These are phyloP conservation scores for Araneus ventricosus DNA, from an alignment of 1,140 invertebrate species.

Conservation along the genomic window DNA sequence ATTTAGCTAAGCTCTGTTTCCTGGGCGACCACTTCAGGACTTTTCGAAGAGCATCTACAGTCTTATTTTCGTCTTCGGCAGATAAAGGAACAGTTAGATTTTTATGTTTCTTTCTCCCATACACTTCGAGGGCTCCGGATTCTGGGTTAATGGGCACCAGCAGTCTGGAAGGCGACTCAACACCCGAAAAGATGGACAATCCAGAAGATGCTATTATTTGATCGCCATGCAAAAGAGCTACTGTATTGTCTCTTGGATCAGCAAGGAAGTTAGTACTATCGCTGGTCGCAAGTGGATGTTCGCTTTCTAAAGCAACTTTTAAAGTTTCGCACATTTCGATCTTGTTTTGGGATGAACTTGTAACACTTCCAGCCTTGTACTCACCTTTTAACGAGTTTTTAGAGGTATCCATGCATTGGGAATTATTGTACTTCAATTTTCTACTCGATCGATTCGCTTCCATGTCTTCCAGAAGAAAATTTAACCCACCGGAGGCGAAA, in stretches of 20 bases:
- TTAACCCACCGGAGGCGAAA: constrained; percentile 7
- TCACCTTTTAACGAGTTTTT: not conserved
- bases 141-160: not conserved
- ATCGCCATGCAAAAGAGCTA: constrained; percentile 16
- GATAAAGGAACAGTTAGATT: not conserved
- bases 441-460: not conserved
- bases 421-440: not conserved
- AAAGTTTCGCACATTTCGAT: not conserved
- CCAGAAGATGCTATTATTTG: not conserved
- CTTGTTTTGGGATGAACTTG: not conserved
- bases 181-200: not conserved
- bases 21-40: constrained; percentile 54
- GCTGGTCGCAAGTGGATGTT: not conserved
- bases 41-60: not conserved
- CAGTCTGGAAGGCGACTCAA: not conserved
- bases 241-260: not conserved
- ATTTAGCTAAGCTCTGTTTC: constrained; percentile 45
- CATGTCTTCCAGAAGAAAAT: constrained; percentile 51
- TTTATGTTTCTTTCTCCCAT: not conserved
- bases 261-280: not conserved
- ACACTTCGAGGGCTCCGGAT: not conserved
- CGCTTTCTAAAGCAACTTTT: not conserved
- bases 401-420: not conserved
- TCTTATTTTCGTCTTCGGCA: constrained; percentile 36
- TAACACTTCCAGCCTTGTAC: not conserved